A percentile compares a stretch with the other conserved stretches of the same genome.
Conservation (phyloP, 2,888 invertebrate species). For the Bellardia pandia region DNA sequence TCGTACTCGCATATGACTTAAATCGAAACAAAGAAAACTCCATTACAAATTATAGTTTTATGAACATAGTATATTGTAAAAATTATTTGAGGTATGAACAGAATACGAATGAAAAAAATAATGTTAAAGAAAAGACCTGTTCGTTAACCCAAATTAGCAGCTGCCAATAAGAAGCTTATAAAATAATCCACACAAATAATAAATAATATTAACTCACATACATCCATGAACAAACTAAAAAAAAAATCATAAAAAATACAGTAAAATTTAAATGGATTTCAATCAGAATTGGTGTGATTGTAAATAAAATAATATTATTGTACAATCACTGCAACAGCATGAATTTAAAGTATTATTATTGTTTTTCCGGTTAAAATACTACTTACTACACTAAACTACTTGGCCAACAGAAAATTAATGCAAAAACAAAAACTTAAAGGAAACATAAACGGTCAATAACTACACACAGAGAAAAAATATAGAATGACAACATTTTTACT, state of each 20-base stretch:
- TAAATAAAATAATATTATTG: constrained; percentile 49
- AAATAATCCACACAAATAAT: constrained; percentile 53
- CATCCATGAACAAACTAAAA: neutral
- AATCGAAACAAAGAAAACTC: constrained; percentile 48
- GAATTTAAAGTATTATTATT: constrained; percentile 54
- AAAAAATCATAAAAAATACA: constrained; percentile 18
- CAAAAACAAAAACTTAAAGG: constrained; percentile 45
- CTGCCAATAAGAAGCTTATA: constrained; percentile 66
- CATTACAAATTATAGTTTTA: constrained; percentile 47
- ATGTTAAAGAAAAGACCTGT: constrained; percentile 48
- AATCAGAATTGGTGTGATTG: constrained; percentile 62
- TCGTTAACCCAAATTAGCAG: constrained; percentile 69
- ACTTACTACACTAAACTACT: neutral
- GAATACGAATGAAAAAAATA: constrained; percentile 6
- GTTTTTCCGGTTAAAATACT: constrained; percentile 56
- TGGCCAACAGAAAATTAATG: constrained; percentile 42
- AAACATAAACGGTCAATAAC: constrained; percentile 41
- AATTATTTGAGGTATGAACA: constrained; percentile 24
- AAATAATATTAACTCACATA: constrained; percentile 46
- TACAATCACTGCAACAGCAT: constrained; percentile 56
- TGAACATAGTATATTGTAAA: neutral
- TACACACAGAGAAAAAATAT: neutral
- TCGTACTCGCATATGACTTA: neutral
- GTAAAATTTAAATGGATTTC: constrained; percentile 65
- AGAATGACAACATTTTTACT: too few species aligned